phyloP scores from a whole-genome alignment of 2,113 vertebrate species.

The Neolamprologus toae region DNA sequence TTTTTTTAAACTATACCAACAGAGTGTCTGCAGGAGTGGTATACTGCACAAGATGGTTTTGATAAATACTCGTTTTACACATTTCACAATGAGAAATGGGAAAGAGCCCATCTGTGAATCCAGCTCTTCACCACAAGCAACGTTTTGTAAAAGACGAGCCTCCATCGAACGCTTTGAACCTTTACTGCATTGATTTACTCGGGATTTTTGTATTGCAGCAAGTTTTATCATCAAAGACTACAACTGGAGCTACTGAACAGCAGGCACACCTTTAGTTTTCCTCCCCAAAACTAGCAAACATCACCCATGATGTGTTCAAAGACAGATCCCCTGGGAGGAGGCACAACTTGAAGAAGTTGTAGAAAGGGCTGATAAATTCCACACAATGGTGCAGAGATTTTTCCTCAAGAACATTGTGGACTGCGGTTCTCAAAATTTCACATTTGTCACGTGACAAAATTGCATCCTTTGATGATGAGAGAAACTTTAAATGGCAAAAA shows the following conservation, averaged over 20 bases:
- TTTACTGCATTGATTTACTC: background rate
- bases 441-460: background rate
- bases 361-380: background rate
- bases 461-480: background rate
- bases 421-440: background rate
- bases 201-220: background rate
- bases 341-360: background rate
- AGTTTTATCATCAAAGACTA: background rate
- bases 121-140: background rate
- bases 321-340: background rate
- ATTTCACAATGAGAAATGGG: background rate
- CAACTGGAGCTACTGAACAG: background rate
- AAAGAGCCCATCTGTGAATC: background rate
- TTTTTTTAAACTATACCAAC: background rate
- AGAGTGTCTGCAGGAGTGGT: background rate
- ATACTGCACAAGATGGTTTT: background rate
- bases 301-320: background rate
- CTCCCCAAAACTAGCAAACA: background rate
- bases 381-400: background rate
- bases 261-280: background rate
- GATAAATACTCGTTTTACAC: background rate
- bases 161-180: background rate
- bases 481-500: background rate
- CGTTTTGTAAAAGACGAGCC: background rate
- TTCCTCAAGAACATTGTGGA: background rate